phyloP scores from a whole-genome alignment of 2,113 vertebrate species.

The Hyaena hyaena region DNA sequence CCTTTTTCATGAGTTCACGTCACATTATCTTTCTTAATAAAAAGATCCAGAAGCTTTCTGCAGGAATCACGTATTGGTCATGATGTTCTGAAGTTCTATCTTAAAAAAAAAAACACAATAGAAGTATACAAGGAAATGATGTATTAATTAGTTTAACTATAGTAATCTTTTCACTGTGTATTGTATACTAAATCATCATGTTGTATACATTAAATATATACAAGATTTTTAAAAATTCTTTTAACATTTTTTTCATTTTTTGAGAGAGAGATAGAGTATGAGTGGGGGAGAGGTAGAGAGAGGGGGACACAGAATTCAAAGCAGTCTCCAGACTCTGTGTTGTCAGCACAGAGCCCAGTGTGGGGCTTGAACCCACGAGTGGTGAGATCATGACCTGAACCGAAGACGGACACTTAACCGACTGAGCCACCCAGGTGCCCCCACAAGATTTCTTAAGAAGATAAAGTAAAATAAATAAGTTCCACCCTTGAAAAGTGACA shows the following conservation, averaged over 20 bases:
- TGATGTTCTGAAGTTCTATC: background rate
- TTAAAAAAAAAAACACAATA: background rate
- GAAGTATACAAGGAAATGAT: background rate
- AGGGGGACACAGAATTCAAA: too few species aligned
- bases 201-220: background rate
- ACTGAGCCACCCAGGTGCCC: too few species aligned
- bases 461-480: background rate
- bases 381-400: too few species aligned
- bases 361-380: too few species aligned
- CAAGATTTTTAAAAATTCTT: too few species aligned
- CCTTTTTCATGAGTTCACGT: slow-evolving; percentile 15
- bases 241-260: too few species aligned
- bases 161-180: background rate
- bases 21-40: slow-evolving; percentile 56
- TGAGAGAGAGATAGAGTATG: too few species aligned
- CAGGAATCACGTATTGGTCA: background rate
- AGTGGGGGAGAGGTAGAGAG: too few species aligned
- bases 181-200: background rate
- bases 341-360: too few species aligned
- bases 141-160: background rate
- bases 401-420: too few species aligned
- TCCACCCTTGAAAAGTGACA: background rate
- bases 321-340: background rate
- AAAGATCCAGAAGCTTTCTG: slow-evolving; percentile 49
- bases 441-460: background rate